Conservation (phyloP, 2,888 invertebrate species). For the Zaprionus obscuricornis region DNA sequence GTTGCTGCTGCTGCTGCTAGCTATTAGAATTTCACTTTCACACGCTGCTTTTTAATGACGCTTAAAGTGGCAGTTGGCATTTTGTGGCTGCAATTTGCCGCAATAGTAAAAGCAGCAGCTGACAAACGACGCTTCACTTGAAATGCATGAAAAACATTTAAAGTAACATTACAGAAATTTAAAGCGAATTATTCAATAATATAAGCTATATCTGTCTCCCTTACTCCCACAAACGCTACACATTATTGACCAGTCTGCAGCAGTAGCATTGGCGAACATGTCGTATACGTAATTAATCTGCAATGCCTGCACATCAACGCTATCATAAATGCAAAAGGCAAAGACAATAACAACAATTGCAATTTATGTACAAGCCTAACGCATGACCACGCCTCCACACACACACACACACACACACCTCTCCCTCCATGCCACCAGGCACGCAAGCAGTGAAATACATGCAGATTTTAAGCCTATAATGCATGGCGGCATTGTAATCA, state of each 20-base stretch:
- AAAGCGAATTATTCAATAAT: too few species aligned
- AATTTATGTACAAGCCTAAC: slow-evolving; percentile 34
- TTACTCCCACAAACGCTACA: too few species aligned
- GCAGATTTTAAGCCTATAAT: slow-evolving; percentile 33
- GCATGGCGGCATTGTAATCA: slow-evolving; percentile 55
- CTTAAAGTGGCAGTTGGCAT: slow-evolving; percentile 55
- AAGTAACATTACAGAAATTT: too few species aligned
- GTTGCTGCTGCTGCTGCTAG: slow-evolving; percentile 12
- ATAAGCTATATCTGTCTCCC: too few species aligned
- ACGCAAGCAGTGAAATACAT: not conserved
- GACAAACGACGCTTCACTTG: too few species aligned
- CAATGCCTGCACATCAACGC: slow-evolving; percentile 40
- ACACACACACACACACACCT: not conserved
- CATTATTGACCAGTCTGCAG: not conserved
- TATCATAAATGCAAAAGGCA: slow-evolving; percentile 50
- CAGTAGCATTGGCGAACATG: slow-evolving; percentile 7
- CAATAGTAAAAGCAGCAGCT: too few species aligned
- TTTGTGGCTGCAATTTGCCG: slow-evolving; percentile 31
- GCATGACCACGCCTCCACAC: slow-evolving; percentile 8
- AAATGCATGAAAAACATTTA: too few species aligned
- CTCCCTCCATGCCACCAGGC: too few species aligned
- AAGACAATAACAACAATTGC: slow-evolving; percentile 36
- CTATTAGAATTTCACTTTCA: too few species aligned
- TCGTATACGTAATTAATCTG: slow-evolving; percentile 51
- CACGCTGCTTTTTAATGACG: slow-evolving; percentile 56